Conservation (phyloP, 1,140 invertebrate species). For the Diprion similis region DNA sequence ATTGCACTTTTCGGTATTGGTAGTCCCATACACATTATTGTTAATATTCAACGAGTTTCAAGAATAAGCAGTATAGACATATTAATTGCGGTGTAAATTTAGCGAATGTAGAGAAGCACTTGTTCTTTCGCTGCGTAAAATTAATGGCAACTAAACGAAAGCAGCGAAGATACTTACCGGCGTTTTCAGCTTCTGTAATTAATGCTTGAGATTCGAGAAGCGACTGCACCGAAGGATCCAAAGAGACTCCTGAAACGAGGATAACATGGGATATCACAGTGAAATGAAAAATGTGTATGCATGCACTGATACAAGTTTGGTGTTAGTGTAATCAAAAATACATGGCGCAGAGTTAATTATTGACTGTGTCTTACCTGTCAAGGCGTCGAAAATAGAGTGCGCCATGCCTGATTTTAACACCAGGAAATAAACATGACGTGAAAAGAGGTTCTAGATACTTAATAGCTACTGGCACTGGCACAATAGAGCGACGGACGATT, state of each 20-base stretch:
- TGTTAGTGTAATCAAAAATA: not conserved
- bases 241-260: slow-evolving; percentile 46
- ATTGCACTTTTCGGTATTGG: too few relatives aligned
- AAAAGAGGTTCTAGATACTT: too few relatives aligned
- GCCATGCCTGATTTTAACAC: slow-evolving; percentile 38
- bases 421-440: too few relatives aligned
- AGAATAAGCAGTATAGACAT: too few relatives aligned
- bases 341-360: slow-evolving; percentile 1
- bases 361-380: slow-evolving; percentile 46
- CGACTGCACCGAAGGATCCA: slow-evolving; percentile 57
- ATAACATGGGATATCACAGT: slow-evolving; percentile 15
- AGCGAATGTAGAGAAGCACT: too few relatives aligned
- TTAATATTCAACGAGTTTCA: too few relatives aligned
- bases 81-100: too few relatives aligned
- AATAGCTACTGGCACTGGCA: too few relatives aligned
- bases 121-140: not conserved
- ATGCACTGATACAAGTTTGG: not conserved
- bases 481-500: too few relatives aligned
- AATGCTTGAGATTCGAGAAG: slow-evolving; percentile 54
- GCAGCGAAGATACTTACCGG: slow-evolving; percentile 38
- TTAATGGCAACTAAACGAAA: not conserved
- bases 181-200: slow-evolving; percentile 54
- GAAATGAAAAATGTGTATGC: not conserved
- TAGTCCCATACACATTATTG: too few relatives aligned
- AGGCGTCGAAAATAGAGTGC: slow-evolving; percentile 55